Evolutionary conservation across 2,888 invertebrate genomes (phyloP).

Genomic region (Aphidius colemani): DNA sequence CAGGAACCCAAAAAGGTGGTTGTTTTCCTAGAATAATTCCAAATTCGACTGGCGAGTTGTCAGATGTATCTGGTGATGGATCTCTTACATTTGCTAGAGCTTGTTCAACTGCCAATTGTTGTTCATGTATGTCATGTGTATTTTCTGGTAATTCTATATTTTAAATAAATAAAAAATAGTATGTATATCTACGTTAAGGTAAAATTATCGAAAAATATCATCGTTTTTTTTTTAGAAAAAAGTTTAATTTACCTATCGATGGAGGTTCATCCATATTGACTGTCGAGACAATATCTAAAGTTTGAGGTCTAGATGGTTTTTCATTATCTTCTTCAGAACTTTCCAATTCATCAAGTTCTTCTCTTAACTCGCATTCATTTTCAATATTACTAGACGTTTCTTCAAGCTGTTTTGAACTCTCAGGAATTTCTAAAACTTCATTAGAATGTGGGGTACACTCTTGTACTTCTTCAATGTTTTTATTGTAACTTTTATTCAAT

Average conservation of each 20-base stretch:
- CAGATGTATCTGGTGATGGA: conserved; percentile 50
- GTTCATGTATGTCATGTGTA: conserved; percentile 42
- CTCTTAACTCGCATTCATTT: conserved; percentile 2
- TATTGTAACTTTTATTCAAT: too few species aligned
- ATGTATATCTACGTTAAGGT: not conserved
- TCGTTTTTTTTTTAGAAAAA: not conserved
- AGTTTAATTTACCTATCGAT: conserved; percentile 36
- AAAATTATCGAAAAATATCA: not conserved
- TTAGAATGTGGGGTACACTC: not conserved
- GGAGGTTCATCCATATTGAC: conserved; percentile 42
- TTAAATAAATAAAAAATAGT: conserved; percentile 9
- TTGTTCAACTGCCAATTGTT: conserved; percentile 19
- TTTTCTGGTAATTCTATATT: conserved; percentile 40
- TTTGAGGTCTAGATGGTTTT: conserved; percentile 52
- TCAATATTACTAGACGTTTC: conserved; percentile 22
- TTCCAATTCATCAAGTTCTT: not conserved
- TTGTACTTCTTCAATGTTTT: not conserved
- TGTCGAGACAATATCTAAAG: conserved; percentile 50
- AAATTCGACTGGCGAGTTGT: conserved; percentile 52
- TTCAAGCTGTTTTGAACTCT: conserved; percentile 24
- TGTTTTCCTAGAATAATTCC: conserved; percentile 69
- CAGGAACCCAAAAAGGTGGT: conserved; percentile 87
- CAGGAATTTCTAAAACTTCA: not conserved
- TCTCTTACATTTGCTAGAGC: conserved; percentile 43
- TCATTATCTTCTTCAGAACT: conserved; percentile 42